A percentile compares a stretch with the other conserved stretches of the same genome.
phyloP scores from a whole-genome alignment of 1,140 invertebrate species.

The Paraescarpia echinospica region DNA sequence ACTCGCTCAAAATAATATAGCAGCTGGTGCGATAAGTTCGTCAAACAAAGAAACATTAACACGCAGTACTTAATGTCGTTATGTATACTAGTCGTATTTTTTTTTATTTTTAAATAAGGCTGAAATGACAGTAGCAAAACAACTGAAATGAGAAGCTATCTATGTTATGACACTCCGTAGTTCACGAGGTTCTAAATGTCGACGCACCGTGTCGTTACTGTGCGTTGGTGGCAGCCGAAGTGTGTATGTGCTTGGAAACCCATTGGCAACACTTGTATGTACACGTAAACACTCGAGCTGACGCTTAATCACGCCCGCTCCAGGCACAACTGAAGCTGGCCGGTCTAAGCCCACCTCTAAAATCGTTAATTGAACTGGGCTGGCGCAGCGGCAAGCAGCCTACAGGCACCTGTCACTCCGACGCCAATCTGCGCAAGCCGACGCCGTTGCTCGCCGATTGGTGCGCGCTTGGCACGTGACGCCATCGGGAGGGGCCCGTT shows the following conservation, averaged over 20 bases:
- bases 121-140: no score
- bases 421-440: not conserved
- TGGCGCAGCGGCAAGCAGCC: not conserved
- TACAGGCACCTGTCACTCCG: conserved; percentile 3
- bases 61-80: not conserved
- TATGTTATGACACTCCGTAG: not conserved
- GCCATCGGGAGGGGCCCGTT: conserved; percentile 1
- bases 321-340: not conserved
- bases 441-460: not conserved
- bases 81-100: not conserved
- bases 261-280: not conserved
- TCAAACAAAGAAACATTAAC: not conserved
- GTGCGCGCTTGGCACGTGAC: not conserved
- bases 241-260: not conserved
- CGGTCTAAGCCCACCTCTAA: not conserved
- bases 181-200: not conserved
- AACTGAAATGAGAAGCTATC: no score
- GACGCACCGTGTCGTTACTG: not conserved
- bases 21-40: no score
- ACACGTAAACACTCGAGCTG: not conserved
- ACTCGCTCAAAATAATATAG: no score
- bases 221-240: not conserved
- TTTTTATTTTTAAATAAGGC: no score
- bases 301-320: not conserved
- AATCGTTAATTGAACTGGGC: not conserved